phyloP scores from a whole-genome alignment of 1,140 invertebrate genomes.

The Drosophila seguyi region DNA sequence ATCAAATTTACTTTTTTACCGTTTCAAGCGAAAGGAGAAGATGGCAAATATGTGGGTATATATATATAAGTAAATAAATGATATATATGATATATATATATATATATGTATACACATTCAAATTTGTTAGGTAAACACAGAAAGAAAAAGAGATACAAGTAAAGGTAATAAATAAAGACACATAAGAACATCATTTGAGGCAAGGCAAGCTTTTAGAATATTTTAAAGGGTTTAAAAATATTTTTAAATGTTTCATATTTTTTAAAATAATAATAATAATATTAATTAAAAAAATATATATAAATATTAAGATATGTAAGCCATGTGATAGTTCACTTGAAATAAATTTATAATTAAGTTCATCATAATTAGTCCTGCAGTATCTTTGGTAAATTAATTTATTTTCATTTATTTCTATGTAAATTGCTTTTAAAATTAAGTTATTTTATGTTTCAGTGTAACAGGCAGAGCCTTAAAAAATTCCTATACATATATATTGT shows the following conservation, averaged over 20 bases:
- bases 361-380: too few relatives aligned
- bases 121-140: constrained; percentile 26
- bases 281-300: too few relatives aligned
- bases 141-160: not conserved
- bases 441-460: not conserved
- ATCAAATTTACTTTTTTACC: constrained; percentile 85
- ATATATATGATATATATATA: too few relatives aligned
- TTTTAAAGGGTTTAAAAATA: not conserved
- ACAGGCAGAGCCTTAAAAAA: not conserved
- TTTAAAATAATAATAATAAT: too few relatives aligned
- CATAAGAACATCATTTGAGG: not conserved
- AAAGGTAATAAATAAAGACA: not conserved
- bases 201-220: not conserved
- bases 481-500: not conserved
- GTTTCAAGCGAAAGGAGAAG: constrained; percentile 83
- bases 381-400: too few relatives aligned
- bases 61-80: constrained; percentile 2
- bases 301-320: not conserved
- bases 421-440: not conserved
- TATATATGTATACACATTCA: constrained; percentile 9
- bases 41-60: constrained; percentile 30
- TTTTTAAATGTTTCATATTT: too few relatives aligned
- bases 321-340: not conserved
- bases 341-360: too few relatives aligned
- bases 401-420: too few relatives aligned